Percentiles rank a stretch among this genome's conserved stretches.
Evolutionary conservation across 37 sponge, comb jelly and placozoan species (phyloP).

Genomic region (Cliona cf. orientalis): DNA sequence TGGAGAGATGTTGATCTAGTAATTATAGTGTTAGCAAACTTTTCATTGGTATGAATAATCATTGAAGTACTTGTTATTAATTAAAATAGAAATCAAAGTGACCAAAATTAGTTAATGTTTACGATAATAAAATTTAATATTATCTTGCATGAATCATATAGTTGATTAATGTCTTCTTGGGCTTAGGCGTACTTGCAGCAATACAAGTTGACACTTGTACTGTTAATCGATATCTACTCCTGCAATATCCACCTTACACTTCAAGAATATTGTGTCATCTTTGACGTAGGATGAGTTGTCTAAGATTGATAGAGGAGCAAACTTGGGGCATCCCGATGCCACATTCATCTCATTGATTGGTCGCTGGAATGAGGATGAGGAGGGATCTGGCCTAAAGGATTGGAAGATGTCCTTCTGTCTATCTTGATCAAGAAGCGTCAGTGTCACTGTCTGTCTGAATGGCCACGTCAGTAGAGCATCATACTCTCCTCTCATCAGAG

Average conservation of each 20-base stretch:
- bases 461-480: slow-evolving; percentile 90
- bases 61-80: too few relatives aligned
- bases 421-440: slow-evolving; percentile 75
- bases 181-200: too few relatives aligned
- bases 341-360: slow-evolving; percentile 83
- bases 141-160: too few relatives aligned
- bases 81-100: too few relatives aligned
- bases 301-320: slow-evolving; percentile 71
- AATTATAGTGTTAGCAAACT: too few relatives aligned
- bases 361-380: slow-evolving; percentile 62
- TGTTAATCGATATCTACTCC: slow-evolving; percentile 15
- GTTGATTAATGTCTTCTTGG: too few relatives aligned
- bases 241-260: slow-evolving; percentile 40
- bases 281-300: slow-evolving; percentile 54
- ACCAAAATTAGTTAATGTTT: too few relatives aligned
- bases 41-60: too few relatives aligned
- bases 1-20: too few relatives aligned
- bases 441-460: slow-evolving; percentile 71
- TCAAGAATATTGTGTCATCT: slow-evolving; percentile 83
- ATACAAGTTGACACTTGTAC: too few relatives aligned
- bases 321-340: slow-evolving; percentile 88
- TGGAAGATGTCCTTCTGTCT: slow-evolving; percentile 56
- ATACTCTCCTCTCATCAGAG: slow-evolving; percentile 87
- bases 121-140: too few relatives aligned
- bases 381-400: slow-evolving; percentile 73